phyloP scores from a whole-genome alignment of 2,888 invertebrate species.

The Neocrepidodera transversa region DNA sequence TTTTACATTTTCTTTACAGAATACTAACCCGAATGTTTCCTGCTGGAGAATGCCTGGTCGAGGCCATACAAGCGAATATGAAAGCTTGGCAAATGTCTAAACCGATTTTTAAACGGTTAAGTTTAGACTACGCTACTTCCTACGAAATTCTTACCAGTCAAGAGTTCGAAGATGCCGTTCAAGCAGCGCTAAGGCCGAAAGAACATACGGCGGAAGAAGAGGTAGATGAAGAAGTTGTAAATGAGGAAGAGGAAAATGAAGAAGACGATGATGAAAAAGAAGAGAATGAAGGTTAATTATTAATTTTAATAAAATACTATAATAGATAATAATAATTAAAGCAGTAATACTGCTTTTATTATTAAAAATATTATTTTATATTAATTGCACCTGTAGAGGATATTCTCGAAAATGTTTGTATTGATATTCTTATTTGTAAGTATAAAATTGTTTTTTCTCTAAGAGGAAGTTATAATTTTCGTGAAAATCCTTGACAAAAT shows the following conservation, averaged over 20 bases:
- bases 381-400: background rate
- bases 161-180: slow-evolving; percentile 49
- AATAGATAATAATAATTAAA: background rate
- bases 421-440: background rate
- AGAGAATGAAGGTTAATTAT: slow-evolving; percentile 7
- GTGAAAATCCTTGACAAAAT: background rate
- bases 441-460: background rate
- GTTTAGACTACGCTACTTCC: slow-evolving; percentile 45
- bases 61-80: slow-evolving; percentile 65
- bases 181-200: slow-evolving; percentile 35
- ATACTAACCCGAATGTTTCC: slow-evolving; percentile 65
- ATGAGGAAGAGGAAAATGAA: background rate
- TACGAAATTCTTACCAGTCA: slow-evolving; percentile 51
- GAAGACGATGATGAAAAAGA: slow-evolving; percentile 10
- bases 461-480: background rate
- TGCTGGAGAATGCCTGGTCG: slow-evolving; percentile 58
- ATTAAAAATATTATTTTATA: background rate
- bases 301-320: background rate
- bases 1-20: slow-evolving; percentile 54
- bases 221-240: background rate
- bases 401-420: background rate
- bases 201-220: background rate
- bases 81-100: slow-evolving; percentile 67
- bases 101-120: slow-evolving; percentile 53
- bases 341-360: background rate